phyloP scores from a whole-genome alignment of 2,797 vertebrate species.

The Centropyge bicolor region DNA sequence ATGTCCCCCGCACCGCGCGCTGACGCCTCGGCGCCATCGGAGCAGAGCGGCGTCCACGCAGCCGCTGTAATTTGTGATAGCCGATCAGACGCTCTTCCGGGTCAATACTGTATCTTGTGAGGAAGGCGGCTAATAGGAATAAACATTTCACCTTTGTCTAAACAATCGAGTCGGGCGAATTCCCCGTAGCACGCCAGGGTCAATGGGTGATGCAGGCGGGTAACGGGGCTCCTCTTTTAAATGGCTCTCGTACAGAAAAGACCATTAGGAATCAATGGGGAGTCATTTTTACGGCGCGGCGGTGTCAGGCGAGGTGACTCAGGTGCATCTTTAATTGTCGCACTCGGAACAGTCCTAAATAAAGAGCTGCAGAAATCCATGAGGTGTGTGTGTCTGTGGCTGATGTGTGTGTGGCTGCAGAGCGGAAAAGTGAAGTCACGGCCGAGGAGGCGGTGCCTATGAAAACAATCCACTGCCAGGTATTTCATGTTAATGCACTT shows the following conservation, averaged over 20 bases:
- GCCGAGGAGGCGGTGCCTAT: neutral
- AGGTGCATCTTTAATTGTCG: conserved; percentile 80
- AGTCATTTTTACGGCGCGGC: conserved; percentile 55
- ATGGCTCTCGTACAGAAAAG: conserved; percentile 67
- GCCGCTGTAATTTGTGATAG: conserved; percentile 82
- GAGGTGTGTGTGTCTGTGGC: conserved; percentile 17
- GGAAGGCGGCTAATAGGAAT: conserved; percentile 83
- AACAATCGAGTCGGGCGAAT: conserved; percentile 81
- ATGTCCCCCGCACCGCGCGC: conserved; percentile 66
- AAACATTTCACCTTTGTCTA: conserved; percentile 87
- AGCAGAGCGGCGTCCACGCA: conserved; percentile 49
- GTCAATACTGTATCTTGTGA: conserved; percentile 81
- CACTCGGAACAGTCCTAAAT: conserved; percentile 26
- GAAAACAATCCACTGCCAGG: conserved; percentile 7
- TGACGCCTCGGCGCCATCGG: conserved; percentile 54
- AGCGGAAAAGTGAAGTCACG: conserved; percentile 14
- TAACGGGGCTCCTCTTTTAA: conserved; percentile 62
- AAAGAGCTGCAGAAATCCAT: conserved; percentile 60
- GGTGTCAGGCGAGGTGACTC: conserved; percentile 58
- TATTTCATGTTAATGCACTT: conserved; percentile 12
- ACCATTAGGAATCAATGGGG: conserved; percentile 63
- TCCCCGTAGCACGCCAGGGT: conserved; percentile 73
- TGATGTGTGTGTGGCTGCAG: neutral
- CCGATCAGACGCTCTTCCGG: conserved; percentile 71
- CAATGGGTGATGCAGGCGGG: conserved; percentile 70